Evolutionary conservation across 1,140 invertebrate genomes (phyloP), one percentile per base, ranked within the genome.

Genomic region (Battus philenor): DNA sequence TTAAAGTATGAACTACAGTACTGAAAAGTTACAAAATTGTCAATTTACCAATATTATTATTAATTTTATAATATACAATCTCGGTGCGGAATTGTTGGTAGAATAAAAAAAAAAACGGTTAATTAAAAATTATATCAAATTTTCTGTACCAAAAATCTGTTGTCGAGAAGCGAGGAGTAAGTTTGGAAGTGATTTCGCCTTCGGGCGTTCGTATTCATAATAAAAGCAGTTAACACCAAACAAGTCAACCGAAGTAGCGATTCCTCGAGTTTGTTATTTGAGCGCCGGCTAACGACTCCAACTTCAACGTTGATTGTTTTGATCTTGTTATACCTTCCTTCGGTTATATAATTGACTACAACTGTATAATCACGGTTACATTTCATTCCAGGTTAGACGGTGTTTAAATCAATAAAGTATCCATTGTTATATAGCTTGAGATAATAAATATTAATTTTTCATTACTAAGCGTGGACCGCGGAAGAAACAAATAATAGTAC

Each of bases 161-260:
- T 27, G 2, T 27, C 5, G 1, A 9, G 24, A 9, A 7, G n/a
- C n/a, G n/a, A n/a, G n/a, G n/a, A n/a, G n/a, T n/a, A 27, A 39
- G 26, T 11, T 39, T 39, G 22, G 12, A 26, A 39, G 20, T 24
- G 36, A 26, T n/a, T n/a, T n/a, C n/a, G 6, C 22, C 36, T n/a
- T 2, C 20, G 36, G 22, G 11, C 20, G 22, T 39, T 39, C 12
- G 22, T 26, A 39, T 38, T 38, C 13, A 20, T 39, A 39, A 39
- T 39, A 39, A 39, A 39, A 39, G 26, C 36, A 39, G 36, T 39
- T 39, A 39, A 20, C 20, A 11, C 20, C 20, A 39, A 39, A 39
- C 34, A 39, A 22, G 20, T 39, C 34, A 13, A 39, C 34, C 34
- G 20, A 39, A 39, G 34, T 38, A 11, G 34, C 12, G 24, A 38